Evolutionary conservation across 2,797 vertebrate genomes (phyloP), one percentile per base, ranked within the genome.

Genomic region (Typhlichthys subterraneus): DNA sequence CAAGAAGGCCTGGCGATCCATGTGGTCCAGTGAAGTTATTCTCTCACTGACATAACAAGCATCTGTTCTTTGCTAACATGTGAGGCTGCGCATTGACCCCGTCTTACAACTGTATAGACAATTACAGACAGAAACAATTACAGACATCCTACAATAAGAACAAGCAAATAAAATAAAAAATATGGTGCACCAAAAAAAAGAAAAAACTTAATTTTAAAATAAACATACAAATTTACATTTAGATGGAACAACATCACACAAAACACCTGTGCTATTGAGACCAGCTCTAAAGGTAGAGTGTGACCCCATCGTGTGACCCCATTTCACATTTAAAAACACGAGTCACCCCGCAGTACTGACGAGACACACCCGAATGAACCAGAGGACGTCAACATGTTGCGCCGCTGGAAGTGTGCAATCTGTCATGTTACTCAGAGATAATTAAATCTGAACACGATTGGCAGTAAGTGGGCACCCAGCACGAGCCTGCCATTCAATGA

Each of bases 401-500:
- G 55, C 9, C 57, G 73, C 77, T 59, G 62, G 31, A 51, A 67
- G 57, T 8, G 54, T 52, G 70, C 57, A 50, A 75, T 82, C 56
- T 54, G 68, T 66, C 67, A 63, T 69, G 71, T 75, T 70, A 61
- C 72, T 70, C 31, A 45, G 61, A 79, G 65, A 79, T 79, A 82
- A 89, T 79, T 81, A 72, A 63, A 74, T 63, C 12, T 54, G 69
- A 77, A 77, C 63, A 63, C 66, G 53, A 72, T 63, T 67, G 68
- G 60, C 53, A 62, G 57, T 67, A 45, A 48, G 68, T 33, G 58
- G 61, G 62, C 15, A 72, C 12, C 45, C 3, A 59, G 61, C 55
- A 50, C 45, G 45, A 84, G 88, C 85, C 74, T 80, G 79, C 79
- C 82, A 85, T 46, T 83, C 81, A 79, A 15, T 56, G 64, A 15